Evolutionary conservation across 2,888 invertebrate species (phyloP), one percentile per base, ranked within the genome.

Genomic region (Encarsia formosa): DNA sequence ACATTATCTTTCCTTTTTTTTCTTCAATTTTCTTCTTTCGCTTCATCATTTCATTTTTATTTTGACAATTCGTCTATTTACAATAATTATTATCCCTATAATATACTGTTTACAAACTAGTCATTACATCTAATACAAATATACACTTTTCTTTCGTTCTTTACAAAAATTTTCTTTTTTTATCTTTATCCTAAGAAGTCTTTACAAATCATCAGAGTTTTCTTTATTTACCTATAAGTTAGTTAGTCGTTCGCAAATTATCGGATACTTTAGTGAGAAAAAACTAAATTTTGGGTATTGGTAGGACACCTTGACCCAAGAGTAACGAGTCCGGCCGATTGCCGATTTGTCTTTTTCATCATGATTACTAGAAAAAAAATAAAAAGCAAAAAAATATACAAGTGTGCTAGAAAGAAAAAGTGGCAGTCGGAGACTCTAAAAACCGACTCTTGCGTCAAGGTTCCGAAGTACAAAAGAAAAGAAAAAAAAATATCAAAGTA

Each of bases 51-150:
- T n/a, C n/a, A n/a, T 63, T 66, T 61, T 63, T 60, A 63, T 70
- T 68, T 69, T 68, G 72, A 72, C 71, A 71, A 69, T 71, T 67
- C 52, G 59, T 61, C 54, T 53, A 60, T 57, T 59, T 56, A 55
- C 55, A 59, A 59, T 58, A 59, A 59, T 58, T 51, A 51, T 55
- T 54, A 50, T 49, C 61, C 57, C 60, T 61, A 53, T 57, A 61
- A 60, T 60, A 68, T 66, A 66, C 55, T 56, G n/a, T n/a, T n/a
- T n/a, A n/a, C n/a, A 61, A 61, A 60, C 60, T 63, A 63, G 62
- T 69, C 63, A 63, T 66, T 63, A 63, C 62, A 65, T 63, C 67
- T 68, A 67, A 68, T 69, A 72, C 66, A 71, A 73, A 70, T 73
- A 71, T 73, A 73, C 71, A 72, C 63, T 68, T 67, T 63, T 65